phyloP scores from a whole-genome alignment of 2,113 vertebrate genomes.

The Entosphenus tridentatus region DNA sequence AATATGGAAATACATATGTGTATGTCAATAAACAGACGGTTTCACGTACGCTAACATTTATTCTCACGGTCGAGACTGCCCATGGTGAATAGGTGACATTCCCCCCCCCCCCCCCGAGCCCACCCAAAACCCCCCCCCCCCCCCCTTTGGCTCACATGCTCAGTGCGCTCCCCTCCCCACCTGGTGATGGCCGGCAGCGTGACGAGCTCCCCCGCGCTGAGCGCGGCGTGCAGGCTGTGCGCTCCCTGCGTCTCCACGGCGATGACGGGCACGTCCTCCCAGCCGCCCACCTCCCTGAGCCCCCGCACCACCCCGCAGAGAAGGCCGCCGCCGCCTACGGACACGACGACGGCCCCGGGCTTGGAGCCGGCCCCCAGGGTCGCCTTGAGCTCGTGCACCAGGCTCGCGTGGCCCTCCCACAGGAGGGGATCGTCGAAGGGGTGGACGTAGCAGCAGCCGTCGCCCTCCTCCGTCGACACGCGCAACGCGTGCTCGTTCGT shows the following conservation, averaged over 20 bases:
- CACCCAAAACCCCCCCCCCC: no score
- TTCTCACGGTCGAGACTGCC: no score
- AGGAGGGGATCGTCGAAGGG: background rate
- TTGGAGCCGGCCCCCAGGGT: background rate
- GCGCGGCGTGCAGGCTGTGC: slow-evolving; percentile 4
- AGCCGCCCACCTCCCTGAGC: slow-evolving; percentile 1
- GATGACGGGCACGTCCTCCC: slow-evolving; percentile 4
- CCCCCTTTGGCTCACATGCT: no score
- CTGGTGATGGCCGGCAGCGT: slow-evolving; percentile 1
- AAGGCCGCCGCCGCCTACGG: background rate
- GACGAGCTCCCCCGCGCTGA: background rate
- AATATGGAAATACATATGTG: no score
- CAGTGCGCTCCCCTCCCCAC: background rate
- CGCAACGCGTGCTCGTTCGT: background rate
- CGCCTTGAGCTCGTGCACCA: slow-evolving; percentile 3
- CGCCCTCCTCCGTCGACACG: background rate
- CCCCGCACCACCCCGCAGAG: slow-evolving; percentile 4
- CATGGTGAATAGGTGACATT: no score
- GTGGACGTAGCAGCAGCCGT: background rate
- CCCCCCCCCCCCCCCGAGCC: no score
- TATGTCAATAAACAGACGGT: no score
- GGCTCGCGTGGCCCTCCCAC: background rate
- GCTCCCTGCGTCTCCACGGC: background rate
- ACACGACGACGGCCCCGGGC: slow-evolving; percentile 1
- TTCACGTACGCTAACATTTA: no score